Percentiles rank a stretch among this genome's conserved stretches.
Conservation (phyloP, 2,113 vertebrate genomes). For the Dipodomys merriami region DNA sequence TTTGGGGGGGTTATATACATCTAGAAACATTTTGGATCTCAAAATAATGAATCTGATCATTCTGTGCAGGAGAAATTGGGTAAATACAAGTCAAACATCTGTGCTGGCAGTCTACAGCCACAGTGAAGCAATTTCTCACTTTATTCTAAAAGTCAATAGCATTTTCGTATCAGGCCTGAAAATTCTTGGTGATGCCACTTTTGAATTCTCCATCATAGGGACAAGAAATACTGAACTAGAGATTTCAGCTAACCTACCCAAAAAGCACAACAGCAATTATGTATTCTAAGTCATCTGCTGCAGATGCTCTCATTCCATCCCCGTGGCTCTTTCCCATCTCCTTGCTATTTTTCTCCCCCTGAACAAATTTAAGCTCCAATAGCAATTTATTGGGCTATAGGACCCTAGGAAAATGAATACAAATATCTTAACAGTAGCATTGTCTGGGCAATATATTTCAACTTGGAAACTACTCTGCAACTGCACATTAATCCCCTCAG, state of each 20-base stretch:
- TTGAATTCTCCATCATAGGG: not conserved
- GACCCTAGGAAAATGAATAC: conserved; percentile 84
- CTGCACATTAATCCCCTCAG: conserved; percentile 87
- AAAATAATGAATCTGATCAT: conserved; percentile 7
- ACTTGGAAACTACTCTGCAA: conserved; percentile 85
- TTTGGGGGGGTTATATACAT: not conserved
- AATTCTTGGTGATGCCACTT: not conserved
- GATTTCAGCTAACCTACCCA: conserved; percentile 39
- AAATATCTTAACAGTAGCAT: conserved; percentile 83
- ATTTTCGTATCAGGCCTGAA: conserved; percentile 2
- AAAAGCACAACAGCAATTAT: conserved; percentile 45
- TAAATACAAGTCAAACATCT: not conserved
- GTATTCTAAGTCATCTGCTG: conserved; percentile 1
- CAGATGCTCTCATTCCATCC: conserved; percentile 22
- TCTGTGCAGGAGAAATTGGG: conserved; percentile 31
- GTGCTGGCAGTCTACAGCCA: not conserved
- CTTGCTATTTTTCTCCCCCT: conserved; percentile 43
- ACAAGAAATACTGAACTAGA: conserved; percentile 19
- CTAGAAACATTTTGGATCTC: not conserved
- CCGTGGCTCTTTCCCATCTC: conserved; percentile 49
- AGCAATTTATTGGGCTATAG: conserved; percentile 84
- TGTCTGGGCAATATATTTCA: conserved; percentile 84
- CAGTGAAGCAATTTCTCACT: not conserved
- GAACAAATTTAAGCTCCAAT: conserved; percentile 82
- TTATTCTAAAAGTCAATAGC: conserved; percentile 3